Evolutionary conservation across 2,888 invertebrate genomes (phyloP).

Genomic region (Mythimna loreyi): DNA sequence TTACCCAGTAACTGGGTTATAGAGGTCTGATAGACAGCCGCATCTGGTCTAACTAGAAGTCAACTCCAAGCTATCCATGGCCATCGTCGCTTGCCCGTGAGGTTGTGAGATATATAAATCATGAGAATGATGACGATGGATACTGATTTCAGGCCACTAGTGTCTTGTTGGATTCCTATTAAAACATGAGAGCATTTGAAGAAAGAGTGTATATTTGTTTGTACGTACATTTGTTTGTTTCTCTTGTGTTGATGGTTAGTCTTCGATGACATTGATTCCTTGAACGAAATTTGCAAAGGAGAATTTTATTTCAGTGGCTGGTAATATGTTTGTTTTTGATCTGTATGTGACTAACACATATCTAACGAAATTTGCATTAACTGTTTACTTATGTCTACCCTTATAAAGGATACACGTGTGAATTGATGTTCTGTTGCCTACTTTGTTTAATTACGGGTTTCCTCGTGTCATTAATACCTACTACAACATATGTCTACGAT

Average conservation of each 20-base stretch:
- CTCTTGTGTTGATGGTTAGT: not conserved
- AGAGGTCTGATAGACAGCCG: too few relatives aligned
- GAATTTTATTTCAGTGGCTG: not conserved
- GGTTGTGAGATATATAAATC: too few relatives aligned
- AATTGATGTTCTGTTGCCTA: not conserved
- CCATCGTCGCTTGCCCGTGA: too few relatives aligned
- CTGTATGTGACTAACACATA: not conserved
- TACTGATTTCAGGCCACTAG: too few relatives aligned
- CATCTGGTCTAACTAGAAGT: too few relatives aligned
- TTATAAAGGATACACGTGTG: not conserved
- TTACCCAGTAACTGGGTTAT: too few relatives aligned
- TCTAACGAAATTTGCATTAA: not conserved
- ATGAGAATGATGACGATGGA: too few relatives aligned
- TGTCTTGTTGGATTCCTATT: too few relatives aligned
- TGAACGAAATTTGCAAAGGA: not conserved
- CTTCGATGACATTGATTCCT: not conserved
- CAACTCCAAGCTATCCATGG: too few relatives aligned
- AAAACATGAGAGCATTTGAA: too few relatives aligned
- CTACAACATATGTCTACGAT: slow-evolving; percentile 4
- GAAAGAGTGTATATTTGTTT: too few relatives aligned
- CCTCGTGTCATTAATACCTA: slow-evolving; percentile 36
- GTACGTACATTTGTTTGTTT: not conserved
- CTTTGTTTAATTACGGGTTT: slow-evolving; percentile 19
- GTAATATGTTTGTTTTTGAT: not conserved
- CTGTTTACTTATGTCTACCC: not conserved